Percentiles rank a stretch among this genome's conserved stretches.
Evolutionary conservation across 2,113 vertebrate genomes (phyloP).

Genomic region (Megaceryle torquata): DNA sequence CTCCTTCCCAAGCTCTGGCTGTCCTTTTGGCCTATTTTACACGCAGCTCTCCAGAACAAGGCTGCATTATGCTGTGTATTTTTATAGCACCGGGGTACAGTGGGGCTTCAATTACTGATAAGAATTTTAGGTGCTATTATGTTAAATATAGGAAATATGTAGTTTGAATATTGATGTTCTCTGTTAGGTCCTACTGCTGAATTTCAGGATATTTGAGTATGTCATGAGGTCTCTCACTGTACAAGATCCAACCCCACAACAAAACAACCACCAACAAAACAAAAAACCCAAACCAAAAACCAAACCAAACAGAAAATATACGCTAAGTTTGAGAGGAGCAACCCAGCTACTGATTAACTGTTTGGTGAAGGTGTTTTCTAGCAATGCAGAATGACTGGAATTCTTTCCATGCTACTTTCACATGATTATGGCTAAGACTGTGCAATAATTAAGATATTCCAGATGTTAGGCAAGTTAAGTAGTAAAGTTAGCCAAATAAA

Average conservation of each 20-base stretch:
- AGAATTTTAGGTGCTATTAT: neutral
- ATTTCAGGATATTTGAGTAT: neutral
- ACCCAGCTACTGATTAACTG: neutral
- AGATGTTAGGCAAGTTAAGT: slow-evolving; percentile 2
- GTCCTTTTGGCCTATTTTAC: neutral
- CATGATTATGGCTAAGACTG: neutral
- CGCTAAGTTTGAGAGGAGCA: neutral
- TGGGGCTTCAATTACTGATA: neutral
- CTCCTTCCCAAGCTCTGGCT: neutral
- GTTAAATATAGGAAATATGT: neutral
- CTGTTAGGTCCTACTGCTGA: fast-evolving
- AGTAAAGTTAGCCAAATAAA: neutral
- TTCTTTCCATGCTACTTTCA: neutral
- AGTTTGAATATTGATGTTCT: neutral
- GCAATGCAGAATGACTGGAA: neutral
- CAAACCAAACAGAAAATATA: neutral
- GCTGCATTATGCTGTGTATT: fast-evolving
- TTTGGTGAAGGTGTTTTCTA: neutral
- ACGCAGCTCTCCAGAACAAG: neutral
- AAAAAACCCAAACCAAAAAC: neutral
- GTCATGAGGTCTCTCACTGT: neutral
- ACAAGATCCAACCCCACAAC: too few relatives aligned
- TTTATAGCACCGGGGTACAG: fast-evolving
- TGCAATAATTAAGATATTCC: neutral
- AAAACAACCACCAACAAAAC: too few relatives aligned